Conservation (phyloP, 2,113 vertebrate genomes). For the Lophotis ruficrista region DNA sequence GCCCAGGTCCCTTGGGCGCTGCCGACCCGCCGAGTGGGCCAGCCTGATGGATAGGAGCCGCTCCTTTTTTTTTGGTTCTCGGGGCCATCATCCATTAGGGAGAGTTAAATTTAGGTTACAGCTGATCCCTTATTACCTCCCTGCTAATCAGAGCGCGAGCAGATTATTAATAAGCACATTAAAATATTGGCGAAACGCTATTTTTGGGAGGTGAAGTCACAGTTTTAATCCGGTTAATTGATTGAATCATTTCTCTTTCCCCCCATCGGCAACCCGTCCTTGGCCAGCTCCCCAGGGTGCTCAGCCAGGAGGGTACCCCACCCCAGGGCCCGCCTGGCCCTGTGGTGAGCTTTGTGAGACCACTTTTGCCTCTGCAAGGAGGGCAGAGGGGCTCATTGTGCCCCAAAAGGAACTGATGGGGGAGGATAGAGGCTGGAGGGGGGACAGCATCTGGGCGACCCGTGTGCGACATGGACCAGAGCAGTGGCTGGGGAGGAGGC, state of each 20-base stretch:
- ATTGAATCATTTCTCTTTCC: conserved; percentile 53
- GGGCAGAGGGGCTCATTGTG: neutral
- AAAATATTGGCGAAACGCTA: conserved; percentile 69
- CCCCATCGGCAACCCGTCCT: neutral
- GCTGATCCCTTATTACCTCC: conserved; percentile 66
- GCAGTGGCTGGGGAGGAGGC: neutral
- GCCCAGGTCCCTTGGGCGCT: neutral
- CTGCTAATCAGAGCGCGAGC: conserved; percentile 68
- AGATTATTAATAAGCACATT: conserved; percentile 74
- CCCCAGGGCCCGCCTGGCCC: neutral
- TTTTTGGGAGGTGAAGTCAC: conserved; percentile 66
- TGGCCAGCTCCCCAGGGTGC: neutral
- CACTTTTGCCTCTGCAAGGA: neutral
- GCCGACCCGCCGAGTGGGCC: neutral
- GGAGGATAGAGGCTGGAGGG: neutral
- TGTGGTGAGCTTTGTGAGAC: neutral
- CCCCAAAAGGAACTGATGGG: accelerated
- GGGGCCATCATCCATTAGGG: conserved; percentile 65
- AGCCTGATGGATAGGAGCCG: conserved; percentile 14
- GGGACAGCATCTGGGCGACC: neutral
- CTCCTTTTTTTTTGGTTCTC: conserved; percentile 31
- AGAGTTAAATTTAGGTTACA: conserved; percentile 75
- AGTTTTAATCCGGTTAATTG: conserved; percentile 65
- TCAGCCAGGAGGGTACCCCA: neutral
- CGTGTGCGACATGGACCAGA: accelerated